Percentiles rank a stretch among this genome's conserved stretches.
Evolutionary conservation across 2,888 invertebrate genomes (phyloP).

Genomic region (Exephanes ischioxanthus): DNA sequence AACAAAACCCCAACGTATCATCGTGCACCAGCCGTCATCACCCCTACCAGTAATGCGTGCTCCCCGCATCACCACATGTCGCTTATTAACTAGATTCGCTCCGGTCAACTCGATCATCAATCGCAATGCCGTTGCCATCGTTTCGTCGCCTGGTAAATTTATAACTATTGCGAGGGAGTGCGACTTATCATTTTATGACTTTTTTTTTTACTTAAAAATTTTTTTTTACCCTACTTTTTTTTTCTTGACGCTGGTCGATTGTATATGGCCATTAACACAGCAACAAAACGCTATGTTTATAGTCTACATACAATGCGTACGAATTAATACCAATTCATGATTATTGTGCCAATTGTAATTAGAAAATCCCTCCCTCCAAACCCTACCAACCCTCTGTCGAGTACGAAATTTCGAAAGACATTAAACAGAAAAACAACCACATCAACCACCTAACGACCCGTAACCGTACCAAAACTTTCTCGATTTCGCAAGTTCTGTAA

Average conservation of each 20-base stretch:
- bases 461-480: constrained; percentile 59
- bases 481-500: constrained; percentile 64
- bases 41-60: constrained; percentile 84
- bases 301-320: constrained; percentile 44
- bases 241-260: constrained; percentile 50
- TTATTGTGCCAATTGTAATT: constrained; percentile 27
- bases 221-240: constrained; percentile 24
- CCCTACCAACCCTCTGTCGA: not conserved
- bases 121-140: constrained; percentile 82
- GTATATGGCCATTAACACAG: constrained; percentile 69
- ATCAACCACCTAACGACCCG: constrained; percentile 51
- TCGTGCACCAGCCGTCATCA: constrained; percentile 83
- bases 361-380: constrained; percentile 1
- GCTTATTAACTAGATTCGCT: constrained; percentile 84
- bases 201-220: not conserved
- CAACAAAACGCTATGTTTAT: constrained; percentile 74
- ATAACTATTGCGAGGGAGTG: constrained; percentile 69
- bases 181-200: constrained; percentile 38
- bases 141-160: constrained; percentile 82
- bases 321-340: constrained; percentile 36
- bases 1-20: constrained; percentile 83
- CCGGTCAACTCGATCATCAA: constrained; percentile 82
- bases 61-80: constrained; percentile 83
- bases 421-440: not conserved
- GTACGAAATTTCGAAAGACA: constrained; percentile 30